phyloP scores from a whole-genome alignment of 1,140 invertebrate species.

The Reticulitermes speratus region DNA sequence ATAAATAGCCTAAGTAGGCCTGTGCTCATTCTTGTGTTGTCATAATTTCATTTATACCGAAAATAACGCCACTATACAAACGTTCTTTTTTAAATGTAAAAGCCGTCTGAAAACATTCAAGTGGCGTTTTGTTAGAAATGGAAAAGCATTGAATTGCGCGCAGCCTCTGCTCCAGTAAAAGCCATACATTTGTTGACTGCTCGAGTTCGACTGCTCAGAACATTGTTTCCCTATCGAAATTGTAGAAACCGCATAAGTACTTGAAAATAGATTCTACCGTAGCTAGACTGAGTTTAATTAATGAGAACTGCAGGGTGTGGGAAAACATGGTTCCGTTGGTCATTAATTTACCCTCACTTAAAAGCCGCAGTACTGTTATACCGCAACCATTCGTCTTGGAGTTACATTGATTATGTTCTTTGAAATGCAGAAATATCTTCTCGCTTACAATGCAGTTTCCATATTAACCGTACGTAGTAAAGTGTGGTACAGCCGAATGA shows the following conservation, averaged over 20 bases:
- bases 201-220: neutral
- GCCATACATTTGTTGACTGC: neutral
- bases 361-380: neutral
- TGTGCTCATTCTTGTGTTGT: neutral
- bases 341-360: constrained; percentile 8
- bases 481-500: neutral
- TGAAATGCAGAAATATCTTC: neutral
- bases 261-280: neutral
- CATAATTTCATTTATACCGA: neutral
- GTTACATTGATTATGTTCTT: constrained; percentile 14
- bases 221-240: neutral
- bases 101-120: neutral
- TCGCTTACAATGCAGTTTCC: neutral
- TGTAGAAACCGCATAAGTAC: neutral
- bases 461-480: neutral
- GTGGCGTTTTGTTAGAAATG: neutral
- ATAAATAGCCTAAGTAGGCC: neutral
- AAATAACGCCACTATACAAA: neutral
- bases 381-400: constrained; percentile 13
- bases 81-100: neutral
- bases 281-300: constrained; percentile 13
- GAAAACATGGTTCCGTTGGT: constrained; percentile 14
- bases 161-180: neutral
- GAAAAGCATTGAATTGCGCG: neutral
- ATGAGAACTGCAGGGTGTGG: neutral